These are phyloP conservation scores for Gopherus evgoodei DNA, from an alignment of 2,113 vertebrate species.

Conservation along the genomic window DNA sequence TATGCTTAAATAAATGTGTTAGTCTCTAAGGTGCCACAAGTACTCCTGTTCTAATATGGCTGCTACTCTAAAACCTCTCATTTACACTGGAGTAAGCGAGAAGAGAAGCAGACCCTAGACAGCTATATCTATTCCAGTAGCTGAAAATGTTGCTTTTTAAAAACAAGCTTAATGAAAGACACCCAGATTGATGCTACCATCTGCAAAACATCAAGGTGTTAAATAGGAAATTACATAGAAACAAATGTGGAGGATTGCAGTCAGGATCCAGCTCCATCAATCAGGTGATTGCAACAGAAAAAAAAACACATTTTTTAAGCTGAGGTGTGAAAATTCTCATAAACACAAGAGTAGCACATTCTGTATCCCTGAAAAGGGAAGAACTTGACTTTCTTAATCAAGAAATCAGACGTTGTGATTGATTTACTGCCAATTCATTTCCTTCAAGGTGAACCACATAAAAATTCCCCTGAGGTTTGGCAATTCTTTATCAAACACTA, in stretches of 20 bases:
- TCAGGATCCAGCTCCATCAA: background rate
- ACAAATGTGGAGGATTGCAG: background rate
- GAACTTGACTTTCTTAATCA: background rate
- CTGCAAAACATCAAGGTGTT: background rate
- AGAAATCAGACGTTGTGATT: slow-evolving; percentile 25
- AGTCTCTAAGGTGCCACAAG: too few relatives aligned
- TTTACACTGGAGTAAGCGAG: background rate
- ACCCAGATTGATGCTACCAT: background rate
- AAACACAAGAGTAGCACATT: background rate
- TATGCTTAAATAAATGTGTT: too few relatives aligned
- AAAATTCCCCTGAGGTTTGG: slow-evolving; percentile 39
- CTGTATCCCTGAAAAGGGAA: slow-evolving; percentile 41
- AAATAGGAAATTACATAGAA: slow-evolving; percentile 9
- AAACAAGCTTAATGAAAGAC: background rate
- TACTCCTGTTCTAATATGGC: too few relatives aligned
- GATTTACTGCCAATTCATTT: slow-evolving; percentile 17
- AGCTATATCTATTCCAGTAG: background rate
- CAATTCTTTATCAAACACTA: background rate
- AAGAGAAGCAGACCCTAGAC: background rate
- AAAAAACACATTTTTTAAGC: background rate
- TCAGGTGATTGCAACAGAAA: background rate
- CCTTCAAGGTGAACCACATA: slow-evolving; percentile 49
- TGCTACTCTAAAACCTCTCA: background rate
- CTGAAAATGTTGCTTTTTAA: background rate
- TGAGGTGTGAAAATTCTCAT: slow-evolving; percentile 25